Evolutionary conservation across 2,888 invertebrate species (phyloP).

Genomic region (Rhynchonema sp.): DNA sequence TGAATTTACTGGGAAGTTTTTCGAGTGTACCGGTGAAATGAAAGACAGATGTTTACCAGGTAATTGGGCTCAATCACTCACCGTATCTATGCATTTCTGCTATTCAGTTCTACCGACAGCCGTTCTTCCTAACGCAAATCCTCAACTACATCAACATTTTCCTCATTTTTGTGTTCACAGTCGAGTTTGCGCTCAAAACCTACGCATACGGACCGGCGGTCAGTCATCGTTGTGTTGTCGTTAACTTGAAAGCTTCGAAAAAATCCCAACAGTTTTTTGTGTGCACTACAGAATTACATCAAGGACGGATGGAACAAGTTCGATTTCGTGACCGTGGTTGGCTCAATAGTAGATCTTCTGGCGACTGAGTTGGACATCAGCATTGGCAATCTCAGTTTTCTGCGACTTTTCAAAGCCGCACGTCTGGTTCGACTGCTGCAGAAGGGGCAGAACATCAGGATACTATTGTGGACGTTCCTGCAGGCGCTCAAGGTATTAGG

Average conservation of each 20-base stretch:
- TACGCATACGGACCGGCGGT: background rate
- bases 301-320: conserved; percentile 99
- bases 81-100: no score
- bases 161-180: background rate
- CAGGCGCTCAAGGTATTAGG: conserved; percentile 80
- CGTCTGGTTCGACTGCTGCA: conserved; percentile 93
- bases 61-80: no score
- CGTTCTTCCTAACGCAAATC: background rate
- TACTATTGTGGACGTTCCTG: conserved; percentile 98
- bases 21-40: no score
- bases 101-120: background rate
- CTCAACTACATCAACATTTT: background rate
- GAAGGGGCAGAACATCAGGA: conserved; percentile 98
- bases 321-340: conserved; percentile 98
- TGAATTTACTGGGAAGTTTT: no score
- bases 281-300: conserved; percentile 99
- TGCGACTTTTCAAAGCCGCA: conserved; percentile 95
- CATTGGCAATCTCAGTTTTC: conserved; percentile 94
- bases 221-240: no score
- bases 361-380: conserved; percentile 70
- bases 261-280: no score
- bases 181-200: background rate
- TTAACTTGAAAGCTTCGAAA: no score
- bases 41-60: no score
- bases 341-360: conserved; percentile 95